These are phyloP conservation scores for Perca schrenkii DNA, from an alignment of 2,113 vertebrate species.

Conservation along the genomic window DNA sequence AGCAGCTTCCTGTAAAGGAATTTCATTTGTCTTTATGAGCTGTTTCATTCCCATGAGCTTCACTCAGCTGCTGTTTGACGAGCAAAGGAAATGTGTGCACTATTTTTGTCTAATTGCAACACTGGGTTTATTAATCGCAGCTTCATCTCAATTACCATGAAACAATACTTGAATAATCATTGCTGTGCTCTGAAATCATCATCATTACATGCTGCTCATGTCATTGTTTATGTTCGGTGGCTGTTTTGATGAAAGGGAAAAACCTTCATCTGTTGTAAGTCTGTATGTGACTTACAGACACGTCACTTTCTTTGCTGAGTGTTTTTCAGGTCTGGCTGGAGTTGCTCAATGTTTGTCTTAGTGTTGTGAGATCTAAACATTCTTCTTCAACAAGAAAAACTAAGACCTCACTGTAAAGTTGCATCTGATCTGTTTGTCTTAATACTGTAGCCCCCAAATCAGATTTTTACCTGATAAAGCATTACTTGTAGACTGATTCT, in stretches of 20 bases:
- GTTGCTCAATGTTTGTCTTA: not conserved
- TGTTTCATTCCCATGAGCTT: not conserved
- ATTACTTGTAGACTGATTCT: not conserved
- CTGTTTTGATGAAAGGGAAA: not conserved
- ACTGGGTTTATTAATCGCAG: not conserved
- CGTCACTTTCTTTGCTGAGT: conserved; percentile 3
- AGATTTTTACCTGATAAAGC: too few relatives aligned
- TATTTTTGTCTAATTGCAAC: not conserved
- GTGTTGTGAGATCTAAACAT: not conserved
- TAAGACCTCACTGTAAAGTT: too few relatives aligned
- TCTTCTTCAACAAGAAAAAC: not conserved
- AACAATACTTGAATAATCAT: not conserved
- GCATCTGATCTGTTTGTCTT: not conserved
- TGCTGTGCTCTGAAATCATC: not conserved
- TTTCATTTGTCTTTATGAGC: not conserved
- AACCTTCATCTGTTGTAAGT: not conserved
- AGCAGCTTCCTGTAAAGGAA: not conserved
- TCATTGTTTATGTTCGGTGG: not conserved
- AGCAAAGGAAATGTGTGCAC: not conserved
- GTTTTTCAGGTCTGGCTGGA: not conserved
- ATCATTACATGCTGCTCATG: too few relatives aligned
- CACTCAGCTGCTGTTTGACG: not conserved
- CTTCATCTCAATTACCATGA: not conserved
- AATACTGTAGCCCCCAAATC: not conserved
- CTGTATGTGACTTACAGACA: not conserved